Evolutionary conservation across 2,888 invertebrate genomes (phyloP).

Genomic region (Caenorhabditis panamensis): DNA sequence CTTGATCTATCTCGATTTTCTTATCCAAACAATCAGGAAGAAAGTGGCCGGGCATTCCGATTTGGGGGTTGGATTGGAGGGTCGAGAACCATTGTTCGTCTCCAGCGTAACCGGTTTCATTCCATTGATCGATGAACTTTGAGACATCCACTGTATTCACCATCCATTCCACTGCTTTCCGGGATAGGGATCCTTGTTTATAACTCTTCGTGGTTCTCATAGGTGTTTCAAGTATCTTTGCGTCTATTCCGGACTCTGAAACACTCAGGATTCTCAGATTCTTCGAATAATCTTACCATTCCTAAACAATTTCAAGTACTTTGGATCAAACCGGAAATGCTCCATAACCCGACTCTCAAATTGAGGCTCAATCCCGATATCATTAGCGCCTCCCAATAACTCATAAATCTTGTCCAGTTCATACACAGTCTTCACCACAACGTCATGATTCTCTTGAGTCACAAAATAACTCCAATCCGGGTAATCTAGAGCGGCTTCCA

Average conservation of each 20-base stretch:
- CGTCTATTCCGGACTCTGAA: slow-evolving; percentile 43
- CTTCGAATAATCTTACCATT: slow-evolving; percentile 16
- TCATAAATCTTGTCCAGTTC: slow-evolving; percentile 43
- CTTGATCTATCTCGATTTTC: neutral
- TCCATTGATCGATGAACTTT: slow-evolving; percentile 32
- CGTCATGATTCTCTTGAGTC: slow-evolving; percentile 58
- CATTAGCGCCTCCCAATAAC: slow-evolving; percentile 57
- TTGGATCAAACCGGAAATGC: slow-evolving; percentile 29
- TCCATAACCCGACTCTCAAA: neutral
- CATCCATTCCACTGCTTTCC: slow-evolving; percentile 61
- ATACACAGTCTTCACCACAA: slow-evolving; percentile 48
- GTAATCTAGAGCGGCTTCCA: slow-evolving; percentile 26
- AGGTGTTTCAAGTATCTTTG: slow-evolving; percentile 8
- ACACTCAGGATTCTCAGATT: neutral
- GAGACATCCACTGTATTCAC: slow-evolving; percentile 32
- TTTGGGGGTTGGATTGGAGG: slow-evolving; percentile 39
- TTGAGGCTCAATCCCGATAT: slow-evolving; percentile 19
- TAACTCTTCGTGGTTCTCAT: slow-evolving; percentile 48
- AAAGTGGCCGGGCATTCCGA: slow-evolving; percentile 67
- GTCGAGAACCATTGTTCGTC: slow-evolving; percentile 58
- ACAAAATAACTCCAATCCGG: slow-evolving; percentile 56
- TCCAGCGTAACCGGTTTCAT: neutral
- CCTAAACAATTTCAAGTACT: slow-evolving; percentile 32
- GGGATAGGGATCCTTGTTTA: slow-evolving; percentile 47
- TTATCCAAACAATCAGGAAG: slow-evolving; percentile 35